Evolutionary conservation across 2,113 vertebrate species (phyloP), one percentile per base, ranked within the genome.

Genomic region (Herpailurus yagouaroundi): DNA sequence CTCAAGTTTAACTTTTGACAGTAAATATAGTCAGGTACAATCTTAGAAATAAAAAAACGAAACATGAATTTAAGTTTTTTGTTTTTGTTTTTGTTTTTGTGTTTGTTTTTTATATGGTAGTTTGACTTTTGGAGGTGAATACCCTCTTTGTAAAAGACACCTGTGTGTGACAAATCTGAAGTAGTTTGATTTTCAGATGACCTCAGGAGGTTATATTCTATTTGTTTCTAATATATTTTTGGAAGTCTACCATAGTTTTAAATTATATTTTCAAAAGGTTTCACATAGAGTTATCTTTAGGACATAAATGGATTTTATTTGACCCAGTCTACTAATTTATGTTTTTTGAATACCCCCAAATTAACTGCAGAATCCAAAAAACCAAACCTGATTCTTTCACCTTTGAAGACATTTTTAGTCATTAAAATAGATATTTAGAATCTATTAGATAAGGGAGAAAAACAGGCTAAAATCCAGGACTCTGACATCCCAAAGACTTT

Each of bases 1-100:
- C 82, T 96, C 73, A 97, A 81, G 79, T 96, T 97, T 97, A 97
- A 97, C 90, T 97, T 96, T 89, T 96, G 55, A 73, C 91, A 97
- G 79, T 95, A 96, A 96, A 97, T 93, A 89, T 73, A 89, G 55
- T 80, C 66, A 76, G 38, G 7, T 48, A 4, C 5, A 95, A 89
- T 91, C 33, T 93, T 91, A 87, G 48, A 80, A 82, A 29, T 3
- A 33, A 36, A 80, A 79, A 52, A 55, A 68, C 4, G 3, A 50
- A 86, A 89, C 2, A 18, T 77, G 5, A 77, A 33, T 88, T 85
- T 76, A 92, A 91, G 2, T 64, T 38, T 38, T 38, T 38, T 38
- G 3, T 38, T 38, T 38, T 6, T 41, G 1, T 41, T 41, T 41
- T 41, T 69, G 68, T 50, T n/a, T n/a, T n/a, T n/a, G n/a, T n/a